phyloP scores from a whole-genome alignment of 2,888 invertebrate species.

The Melitaea athalia region DNA sequence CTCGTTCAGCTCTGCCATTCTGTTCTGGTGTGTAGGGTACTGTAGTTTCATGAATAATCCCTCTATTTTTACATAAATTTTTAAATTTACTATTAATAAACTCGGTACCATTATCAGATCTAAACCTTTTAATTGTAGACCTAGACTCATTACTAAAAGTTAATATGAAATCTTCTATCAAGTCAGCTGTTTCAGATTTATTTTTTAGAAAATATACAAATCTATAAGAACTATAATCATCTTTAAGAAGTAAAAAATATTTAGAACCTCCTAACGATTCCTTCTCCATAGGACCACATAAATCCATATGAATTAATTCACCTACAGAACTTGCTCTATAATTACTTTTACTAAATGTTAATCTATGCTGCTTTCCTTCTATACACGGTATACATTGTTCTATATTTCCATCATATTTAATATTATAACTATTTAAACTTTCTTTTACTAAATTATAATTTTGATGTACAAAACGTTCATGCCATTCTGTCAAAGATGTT shows the following conservation, averaged over 20 bases:
- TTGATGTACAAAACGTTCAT: constrained; percentile 6
- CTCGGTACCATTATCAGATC: constrained; percentile 7
- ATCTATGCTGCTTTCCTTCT: constrained; percentile 3
- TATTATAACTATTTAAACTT: background rate
- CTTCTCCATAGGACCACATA: background rate
- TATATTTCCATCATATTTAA: background rate
- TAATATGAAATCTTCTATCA: constrained; percentile 4
- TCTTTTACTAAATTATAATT: constrained; percentile 3
- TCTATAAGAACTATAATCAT: constrained; percentile 2
- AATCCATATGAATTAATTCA: background rate
- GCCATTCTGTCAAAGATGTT: background rate
- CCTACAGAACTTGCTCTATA: constrained; percentile 1
- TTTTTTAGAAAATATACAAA: constrained; percentile 5
- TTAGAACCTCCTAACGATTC: constrained; percentile 1
- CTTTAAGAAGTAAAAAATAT: constrained; percentile 1
- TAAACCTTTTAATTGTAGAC: background rate
- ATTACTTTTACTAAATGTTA: background rate
- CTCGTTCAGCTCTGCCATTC: constrained; percentile 7
- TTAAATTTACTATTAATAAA: background rate
- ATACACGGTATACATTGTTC: constrained; percentile 4
- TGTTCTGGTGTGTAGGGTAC: constrained; percentile 6
- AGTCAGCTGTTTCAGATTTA: background rate
- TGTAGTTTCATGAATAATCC: constrained; percentile 8
- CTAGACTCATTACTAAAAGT: constrained; percentile 1
- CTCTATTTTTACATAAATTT: constrained; percentile 6